These are phyloP conservation scores for Leptinotarsa peninsularis DNA, from an alignment of 2,888 invertebrate genomes.

Conservation along the genomic window DNA sequence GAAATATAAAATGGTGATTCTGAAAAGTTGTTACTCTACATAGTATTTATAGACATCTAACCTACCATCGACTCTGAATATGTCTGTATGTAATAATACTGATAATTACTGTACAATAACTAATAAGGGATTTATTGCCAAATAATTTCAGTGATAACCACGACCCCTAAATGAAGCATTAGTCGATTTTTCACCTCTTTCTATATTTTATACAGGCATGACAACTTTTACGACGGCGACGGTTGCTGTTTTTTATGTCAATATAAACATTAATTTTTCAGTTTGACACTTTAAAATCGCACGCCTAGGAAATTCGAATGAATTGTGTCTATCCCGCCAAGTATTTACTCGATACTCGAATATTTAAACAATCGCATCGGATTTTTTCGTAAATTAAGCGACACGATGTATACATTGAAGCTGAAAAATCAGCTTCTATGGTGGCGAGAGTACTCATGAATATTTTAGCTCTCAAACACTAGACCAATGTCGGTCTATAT, in stretches of 20 bases:
- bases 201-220: not conserved
- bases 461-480: slow-evolving; percentile 67
- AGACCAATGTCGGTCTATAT: slow-evolving; percentile 66
- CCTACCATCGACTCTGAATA: too few relatives aligned
- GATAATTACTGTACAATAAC: too few relatives aligned
- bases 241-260: not conserved
- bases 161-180: too few relatives aligned
- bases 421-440: slow-evolving; percentile 42
- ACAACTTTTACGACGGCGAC: not conserved
- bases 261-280: not conserved
- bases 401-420: slow-evolving; percentile 45
- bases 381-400: slow-evolving; percentile 39
- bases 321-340: not conserved
- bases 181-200: not conserved
- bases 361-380: slow-evolving; percentile 7
- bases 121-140: too few relatives aligned
- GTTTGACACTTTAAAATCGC: slow-evolving; percentile 1
- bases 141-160: too few relatives aligned
- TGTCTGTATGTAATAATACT: too few relatives aligned
- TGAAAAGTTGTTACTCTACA: too few relatives aligned
- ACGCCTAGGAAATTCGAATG: not conserved
- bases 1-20: too few relatives aligned
- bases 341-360: slow-evolving; percentile 23
- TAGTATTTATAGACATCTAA: too few relatives aligned
- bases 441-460: slow-evolving; percentile 60